Base-by-base conservation (phyloP, 2,888 invertebrate genomes). In the Cheilosia vulpina region DNA sequence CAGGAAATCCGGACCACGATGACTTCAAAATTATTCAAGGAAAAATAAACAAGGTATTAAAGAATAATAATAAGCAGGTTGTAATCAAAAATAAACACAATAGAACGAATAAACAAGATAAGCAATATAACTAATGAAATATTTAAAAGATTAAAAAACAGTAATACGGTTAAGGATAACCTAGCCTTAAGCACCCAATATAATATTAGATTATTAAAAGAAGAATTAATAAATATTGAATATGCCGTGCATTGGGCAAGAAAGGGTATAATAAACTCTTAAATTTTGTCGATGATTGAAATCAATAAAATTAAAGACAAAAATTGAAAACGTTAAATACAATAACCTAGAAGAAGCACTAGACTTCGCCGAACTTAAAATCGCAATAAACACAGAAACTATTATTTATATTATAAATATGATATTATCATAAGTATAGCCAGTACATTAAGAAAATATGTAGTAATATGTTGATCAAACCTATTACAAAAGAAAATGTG, bases 241-340 rank as follows among this genome's bases (percentile, higher is more conserved):
- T 72, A 87, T 43, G 69, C 76, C n/a, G 78, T 84, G 21, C 71
- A 85, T 58, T 87, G 82, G 77, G 69, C 77, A 15, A 87, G 71
- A 41, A 21, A 58, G 9, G 31, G 31, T 34, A 63, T 87, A 31
- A 65, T 87, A 57, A 88, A 83, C 47, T 63, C 72, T 1, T 65
- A 75, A 2, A 71, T 88, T 24, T 11, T 87, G 21, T 76, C 75
- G 1, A 62, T 79, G n/a, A 65, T 65, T 5, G 75, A 87, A 83
- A 55, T 85, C 17, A 80, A 73, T 17, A 13, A 62, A 17, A 69
- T 53, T 41, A 62, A 58, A 63, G 19, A 63, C 6, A 38, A 52
- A 24, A 2, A 63, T 19, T 19, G 21, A 50, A 43, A 43, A 43
- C 6, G n/a, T 43, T 5, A 5, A 15, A 5, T n/a, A n/a, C n/a